phyloP scores from a whole-genome alignment of 2,888 invertebrate genomes.

The Conchocele bisecta region DNA sequence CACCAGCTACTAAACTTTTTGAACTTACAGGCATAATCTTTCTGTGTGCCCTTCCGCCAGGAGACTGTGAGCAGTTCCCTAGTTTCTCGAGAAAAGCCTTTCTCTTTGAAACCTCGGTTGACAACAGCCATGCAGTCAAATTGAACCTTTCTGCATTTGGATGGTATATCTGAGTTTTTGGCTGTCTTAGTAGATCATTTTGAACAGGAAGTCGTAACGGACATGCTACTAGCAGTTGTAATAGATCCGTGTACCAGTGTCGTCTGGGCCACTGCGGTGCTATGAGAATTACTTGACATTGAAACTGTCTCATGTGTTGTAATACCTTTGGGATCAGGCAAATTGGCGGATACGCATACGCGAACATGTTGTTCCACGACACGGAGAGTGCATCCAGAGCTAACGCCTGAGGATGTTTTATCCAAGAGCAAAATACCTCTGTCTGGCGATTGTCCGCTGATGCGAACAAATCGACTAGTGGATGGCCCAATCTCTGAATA shows the following conservation, averaged over 20 bases:
- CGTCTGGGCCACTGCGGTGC: constrained; percentile 32
- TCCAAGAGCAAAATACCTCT: constrained; percentile 29
- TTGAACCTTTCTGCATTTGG: constrained; percentile 13
- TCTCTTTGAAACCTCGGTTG: constrained; percentile 11
- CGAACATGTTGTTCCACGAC: constrained; percentile 37
- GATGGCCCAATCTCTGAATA: constrained; percentile 20
- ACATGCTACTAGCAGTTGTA: constrained; percentile 19
- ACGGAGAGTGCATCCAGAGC: constrained; percentile 32
- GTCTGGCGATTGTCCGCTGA: constrained; percentile 21
- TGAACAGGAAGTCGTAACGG: constrained; percentile 13
- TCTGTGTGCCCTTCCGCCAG: constrained; percentile 29
- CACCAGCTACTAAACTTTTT: constrained; percentile 26
- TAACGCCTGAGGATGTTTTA: constrained; percentile 14
- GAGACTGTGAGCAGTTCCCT: constrained; percentile 6
- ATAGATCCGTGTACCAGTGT: constrained; percentile 31
- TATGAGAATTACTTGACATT: constrained; percentile 33
- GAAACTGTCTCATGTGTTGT: constrained; percentile 17
- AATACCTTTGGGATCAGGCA: constrained; percentile 19
- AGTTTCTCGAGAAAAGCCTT: constrained; percentile 15
- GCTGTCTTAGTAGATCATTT: constrained; percentile 24
- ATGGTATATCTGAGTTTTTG: constrained; percentile 12
- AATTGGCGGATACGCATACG: constrained; percentile 33
- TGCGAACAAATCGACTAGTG: constrained; percentile 30
- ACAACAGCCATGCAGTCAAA: constrained; percentile 35
- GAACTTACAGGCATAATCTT: constrained; percentile 22